Evolutionary conservation across 2,797 vertebrate genomes (phyloP), one percentile per base, ranked within the genome.

Genomic region (Typhlichthys eigenmanni): DNA sequence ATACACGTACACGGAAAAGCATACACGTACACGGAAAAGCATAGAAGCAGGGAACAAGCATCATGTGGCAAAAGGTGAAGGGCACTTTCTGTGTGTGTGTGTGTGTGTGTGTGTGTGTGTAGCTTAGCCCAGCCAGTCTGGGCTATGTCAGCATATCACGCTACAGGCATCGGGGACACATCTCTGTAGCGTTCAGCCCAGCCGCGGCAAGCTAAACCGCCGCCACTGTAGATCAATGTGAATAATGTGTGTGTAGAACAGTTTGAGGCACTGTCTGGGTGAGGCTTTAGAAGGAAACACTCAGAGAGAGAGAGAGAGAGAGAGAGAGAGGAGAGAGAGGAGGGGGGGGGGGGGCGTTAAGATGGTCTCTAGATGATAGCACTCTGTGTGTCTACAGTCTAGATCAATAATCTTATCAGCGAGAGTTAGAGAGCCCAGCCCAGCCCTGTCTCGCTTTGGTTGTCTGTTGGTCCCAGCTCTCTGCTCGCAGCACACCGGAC

Each of bases 361-460:
- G 65, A 49, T 47, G 68, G 62, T 75, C 72, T 66, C 54, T 46
- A 60, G 48, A 71, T 69, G 56, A 47, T 63, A 52, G 47, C 71
- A 2, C 56, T 66, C 53, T 76, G 55, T 70, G 66, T 50, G 47
- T 56, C 53, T 64, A 38, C 34, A 24, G 24, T 9, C 55, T 12
- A 7, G 59, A 87, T 87, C 81, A 70, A 84, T 87, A 81, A 60
- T 80, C 61, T 24, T 2, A 84, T 85, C 80, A 74, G 61, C 47
- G 17, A 47, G 58, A 74, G 69, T 68, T 67, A 71, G 45, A 71
- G 19, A 24, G 24, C 24, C 24, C 24, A 24, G 59, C 47, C 62
- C 67, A 19, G 64, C 54, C 47, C 32, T 51, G 34, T 64, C 64
- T 58, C 63, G 13, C 58, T 74, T 68, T 66, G 60, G 67, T 61